Evolutionary conservation across 2,888 invertebrate genomes (phyloP).

Genomic region (Phragmatobia fuliginosa): DNA sequence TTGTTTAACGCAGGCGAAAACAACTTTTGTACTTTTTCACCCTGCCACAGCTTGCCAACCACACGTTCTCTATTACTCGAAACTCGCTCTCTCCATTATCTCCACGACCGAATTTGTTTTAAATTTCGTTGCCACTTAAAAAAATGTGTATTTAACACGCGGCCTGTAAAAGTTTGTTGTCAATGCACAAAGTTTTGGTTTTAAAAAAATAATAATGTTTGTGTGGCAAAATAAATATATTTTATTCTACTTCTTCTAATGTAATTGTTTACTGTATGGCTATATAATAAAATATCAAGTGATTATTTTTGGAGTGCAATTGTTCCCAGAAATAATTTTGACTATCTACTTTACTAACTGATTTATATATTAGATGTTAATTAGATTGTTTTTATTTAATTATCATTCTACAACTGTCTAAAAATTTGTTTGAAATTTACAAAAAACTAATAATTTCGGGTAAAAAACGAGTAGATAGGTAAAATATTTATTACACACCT

Average conservation of each 20-base stretch:
- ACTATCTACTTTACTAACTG: too few species aligned
- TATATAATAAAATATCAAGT: not conserved
- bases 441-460: too few species aligned
- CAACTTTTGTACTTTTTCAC: slow-evolving; percentile 85
- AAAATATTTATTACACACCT: too few species aligned
- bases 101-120: slow-evolving; percentile 79
- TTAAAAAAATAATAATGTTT: slow-evolving; percentile 52
- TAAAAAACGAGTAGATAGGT: too few species aligned
- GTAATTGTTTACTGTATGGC: not conserved
- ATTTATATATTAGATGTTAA: too few species aligned
- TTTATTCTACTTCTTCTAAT: too few species aligned
- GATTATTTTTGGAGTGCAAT: too few species aligned
- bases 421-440: too few species aligned
- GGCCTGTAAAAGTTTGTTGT: slow-evolving; percentile 57
- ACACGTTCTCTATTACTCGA: slow-evolving; percentile 80
- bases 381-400: too few species aligned
- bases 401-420: too few species aligned
- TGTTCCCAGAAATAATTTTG: too few species aligned
- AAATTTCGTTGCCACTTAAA: slow-evolving; percentile 72
- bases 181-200: slow-evolving; percentile 56
- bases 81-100: slow-evolving; percentile 83
- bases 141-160: slow-evolving; percentile 63
- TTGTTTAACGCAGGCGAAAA: slow-evolving; percentile 62
- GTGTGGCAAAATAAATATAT: not conserved
- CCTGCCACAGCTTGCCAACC: slow-evolving; percentile 76